phyloP scores from a whole-genome alignment of 2,797 vertebrate species.

The Molossus molossus region DNA sequence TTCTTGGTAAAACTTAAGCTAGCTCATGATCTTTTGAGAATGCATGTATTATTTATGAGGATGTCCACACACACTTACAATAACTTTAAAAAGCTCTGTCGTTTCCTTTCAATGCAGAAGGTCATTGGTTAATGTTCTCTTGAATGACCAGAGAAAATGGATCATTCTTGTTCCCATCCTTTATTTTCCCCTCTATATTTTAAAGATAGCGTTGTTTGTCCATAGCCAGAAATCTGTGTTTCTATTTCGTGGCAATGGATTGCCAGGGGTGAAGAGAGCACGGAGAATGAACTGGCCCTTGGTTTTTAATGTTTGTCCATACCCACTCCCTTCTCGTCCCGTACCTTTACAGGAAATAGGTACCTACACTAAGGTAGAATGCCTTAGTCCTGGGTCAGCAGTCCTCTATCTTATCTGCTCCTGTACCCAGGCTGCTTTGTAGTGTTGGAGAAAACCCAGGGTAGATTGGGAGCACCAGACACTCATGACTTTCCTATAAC shows the following conservation, averaged over 20 bases:
- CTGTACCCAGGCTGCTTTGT: background rate
- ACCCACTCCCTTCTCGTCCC: background rate
- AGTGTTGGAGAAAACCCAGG: background rate
- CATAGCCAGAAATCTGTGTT: background rate
- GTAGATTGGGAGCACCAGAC: background rate
- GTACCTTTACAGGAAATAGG: background rate
- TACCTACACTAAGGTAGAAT: background rate
- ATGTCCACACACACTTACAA: background rate
- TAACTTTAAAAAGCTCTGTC: background rate
- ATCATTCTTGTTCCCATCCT: background rate
- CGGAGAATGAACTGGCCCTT: background rate
- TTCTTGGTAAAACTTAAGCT: background rate
- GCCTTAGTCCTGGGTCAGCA: background rate
- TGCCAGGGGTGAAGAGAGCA: too few species aligned
- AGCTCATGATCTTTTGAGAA: background rate
- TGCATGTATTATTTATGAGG: background rate
- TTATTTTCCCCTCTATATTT: background rate
- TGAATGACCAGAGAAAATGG: background rate
- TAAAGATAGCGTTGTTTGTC: background rate
- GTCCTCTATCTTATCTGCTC: background rate
- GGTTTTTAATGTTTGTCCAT: background rate
- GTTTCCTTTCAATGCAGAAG: constrained; percentile 19
- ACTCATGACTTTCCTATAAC: background rate
- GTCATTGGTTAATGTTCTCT: background rate
- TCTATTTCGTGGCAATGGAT: background rate